phyloP scores from a whole-genome alignment of 1,140 invertebrate species.

The Phymastichus coffea region DNA sequence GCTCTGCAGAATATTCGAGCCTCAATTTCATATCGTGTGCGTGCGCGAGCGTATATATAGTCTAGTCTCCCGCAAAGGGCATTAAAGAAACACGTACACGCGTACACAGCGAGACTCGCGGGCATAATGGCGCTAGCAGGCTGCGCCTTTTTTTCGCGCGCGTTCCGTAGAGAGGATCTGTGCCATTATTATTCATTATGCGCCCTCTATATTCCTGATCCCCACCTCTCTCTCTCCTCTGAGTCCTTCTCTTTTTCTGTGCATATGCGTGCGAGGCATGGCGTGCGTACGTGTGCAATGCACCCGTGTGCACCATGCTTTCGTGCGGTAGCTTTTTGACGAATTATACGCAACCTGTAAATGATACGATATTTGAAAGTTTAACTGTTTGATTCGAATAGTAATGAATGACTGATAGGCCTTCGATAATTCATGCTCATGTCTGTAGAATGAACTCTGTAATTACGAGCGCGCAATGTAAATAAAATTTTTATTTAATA shows the following conservation, averaged over 20 bases:
- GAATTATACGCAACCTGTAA: no score
- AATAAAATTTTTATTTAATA: no score
- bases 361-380: no score
- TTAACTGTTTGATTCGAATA: no score
- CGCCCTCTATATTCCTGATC: conserved; percentile 28
- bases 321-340: no score
- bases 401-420: no score
- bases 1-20: conserved; percentile 58
- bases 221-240: background rate
- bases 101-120: conserved; percentile 44
- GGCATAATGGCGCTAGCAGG: conserved; percentile 43
- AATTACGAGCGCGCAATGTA: no score
- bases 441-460: no score
- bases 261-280: conserved; percentile 20
- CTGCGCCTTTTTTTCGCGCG: background rate
- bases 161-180: conserved; percentile 1
- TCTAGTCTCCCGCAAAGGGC: background rate
- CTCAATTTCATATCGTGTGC: conserved; percentile 53
- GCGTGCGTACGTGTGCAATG: no score
- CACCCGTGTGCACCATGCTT: no score
- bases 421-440: no score
- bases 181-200: conserved; percentile 56
- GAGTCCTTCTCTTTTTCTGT: no score
- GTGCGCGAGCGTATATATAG: conserved; percentile 33
- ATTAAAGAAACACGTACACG: conserved; percentile 45